phyloP scores from a whole-genome alignment of 2,797 vertebrate species.

The Pipistrellus nathusii region DNA sequence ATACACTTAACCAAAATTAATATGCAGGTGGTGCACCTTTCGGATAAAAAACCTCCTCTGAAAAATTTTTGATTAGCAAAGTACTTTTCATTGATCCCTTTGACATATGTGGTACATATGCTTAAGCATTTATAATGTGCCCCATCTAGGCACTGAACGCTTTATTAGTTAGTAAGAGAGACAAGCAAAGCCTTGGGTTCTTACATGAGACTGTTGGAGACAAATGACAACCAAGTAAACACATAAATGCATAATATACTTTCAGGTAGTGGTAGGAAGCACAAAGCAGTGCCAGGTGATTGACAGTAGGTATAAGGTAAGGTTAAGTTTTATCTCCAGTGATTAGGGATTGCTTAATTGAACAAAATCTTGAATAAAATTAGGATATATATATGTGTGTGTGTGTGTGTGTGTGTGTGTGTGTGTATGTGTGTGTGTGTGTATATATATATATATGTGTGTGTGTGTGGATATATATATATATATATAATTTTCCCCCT shows the following conservation, averaged over 20 bases:
- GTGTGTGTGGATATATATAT: no score
- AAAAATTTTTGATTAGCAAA: background rate
- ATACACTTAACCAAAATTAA: conserved; percentile 2
- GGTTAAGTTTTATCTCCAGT: background rate
- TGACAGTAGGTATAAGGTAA: background rate
- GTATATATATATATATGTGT: no score
- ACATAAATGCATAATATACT: background rate
- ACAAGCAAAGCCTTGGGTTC: background rate
- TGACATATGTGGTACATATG: background rate
- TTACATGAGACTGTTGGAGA: background rate
- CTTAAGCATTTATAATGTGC: background rate
- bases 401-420: no score
- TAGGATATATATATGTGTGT: background rate
- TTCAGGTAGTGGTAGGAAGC: background rate
- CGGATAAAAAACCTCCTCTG: background rate
- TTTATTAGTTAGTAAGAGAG: background rate
- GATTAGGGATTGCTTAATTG: background rate
- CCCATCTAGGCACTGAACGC: background rate
- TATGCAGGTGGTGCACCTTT: background rate
- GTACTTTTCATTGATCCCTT: background rate
- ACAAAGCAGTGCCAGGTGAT: background rate
- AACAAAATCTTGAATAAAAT: background rate
- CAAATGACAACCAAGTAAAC: background rate
- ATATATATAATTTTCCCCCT: background rate
- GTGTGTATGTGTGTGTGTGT: no score